Base-by-base conservation (phyloP, 2,113 vertebrate genomes). In the Drymodes brunneopygia region DNA sequence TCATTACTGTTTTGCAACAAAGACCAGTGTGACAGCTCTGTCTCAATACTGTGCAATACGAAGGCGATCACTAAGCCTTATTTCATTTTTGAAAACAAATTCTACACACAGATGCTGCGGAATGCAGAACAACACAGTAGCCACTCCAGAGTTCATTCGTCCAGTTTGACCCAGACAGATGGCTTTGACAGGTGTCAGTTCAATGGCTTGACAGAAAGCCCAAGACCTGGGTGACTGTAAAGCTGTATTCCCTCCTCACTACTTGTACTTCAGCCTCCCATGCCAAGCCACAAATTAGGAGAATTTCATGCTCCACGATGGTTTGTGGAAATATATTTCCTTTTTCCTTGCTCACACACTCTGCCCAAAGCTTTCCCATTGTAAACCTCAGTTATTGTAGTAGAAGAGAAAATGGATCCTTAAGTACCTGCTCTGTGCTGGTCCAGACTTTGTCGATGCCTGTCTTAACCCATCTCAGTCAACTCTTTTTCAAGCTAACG, bases 1-100 rank as follows among this genome's bases (percentile, higher is more conserved):
- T 96, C 90, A 79, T 97, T 91, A 96, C n/a, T 36, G 78, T 95
- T 92, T 95, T 90, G 94, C 90, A 97, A 95, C 61, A 51, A 28
- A 91, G 95, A 93, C 78, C 70, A 88, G 73, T 12, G 1, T 58
- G 78, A 82, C 85, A 53, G 84, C 71, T 94, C 44, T 96, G 90
- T 95, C 95, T 93, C 88, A 94, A 95, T 42, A 56, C 78, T 50
- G 48, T 93, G 71, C 61, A 85, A 91, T 72, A 69, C 84, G 87
- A 81, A 72, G 48, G 53, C 0, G 2, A 87, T 53, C 81, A 19
- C 33, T 31, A 75, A 88, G 66, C 79, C 36, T 62, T 40, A 22
- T 81, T 78, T 74, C 7, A 3, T 62, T 64, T 91, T 75, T 54
- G 47, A 73, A 92, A 92, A 81, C 77, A 92, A 57, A 69, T 61